Evolutionary conservation across 2,113 vertebrate genomes (phyloP).

Genomic region (Falcunculus frontatus): DNA sequence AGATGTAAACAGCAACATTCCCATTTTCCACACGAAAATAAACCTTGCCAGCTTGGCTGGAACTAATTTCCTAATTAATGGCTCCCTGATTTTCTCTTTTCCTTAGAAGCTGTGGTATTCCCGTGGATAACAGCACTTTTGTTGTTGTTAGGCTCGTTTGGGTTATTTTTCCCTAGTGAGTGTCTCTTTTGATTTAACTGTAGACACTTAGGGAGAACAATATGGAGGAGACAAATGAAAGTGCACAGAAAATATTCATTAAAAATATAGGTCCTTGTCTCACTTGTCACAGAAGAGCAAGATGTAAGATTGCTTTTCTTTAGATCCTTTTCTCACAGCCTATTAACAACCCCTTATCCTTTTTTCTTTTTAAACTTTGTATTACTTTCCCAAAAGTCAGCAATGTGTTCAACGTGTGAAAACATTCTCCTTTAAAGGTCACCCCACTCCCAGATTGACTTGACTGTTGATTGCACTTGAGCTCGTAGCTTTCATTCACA

Average conservation of each 20-base stretch:
- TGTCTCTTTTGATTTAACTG: slow-evolving; percentile 1
- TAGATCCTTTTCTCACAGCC: not conserved
- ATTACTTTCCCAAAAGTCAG: slow-evolving; percentile 16
- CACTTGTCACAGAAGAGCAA: not conserved
- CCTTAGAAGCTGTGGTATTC: not conserved
- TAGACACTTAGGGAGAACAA: not conserved
- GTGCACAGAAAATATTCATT: not conserved
- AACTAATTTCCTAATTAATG: slow-evolving; percentile 23
- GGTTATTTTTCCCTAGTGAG: not conserved
- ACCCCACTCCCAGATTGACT: not conserved
- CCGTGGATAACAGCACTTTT: not conserved
- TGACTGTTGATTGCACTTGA: slow-evolving; percentile 4
- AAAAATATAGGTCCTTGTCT: not conserved
- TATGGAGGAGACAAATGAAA: not conserved
- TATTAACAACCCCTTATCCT: not conserved
- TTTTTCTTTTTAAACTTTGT: not conserved
- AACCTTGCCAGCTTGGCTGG: not conserved
- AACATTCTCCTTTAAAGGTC: slow-evolving; percentile 27
- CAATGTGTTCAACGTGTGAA: not conserved
- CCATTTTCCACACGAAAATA: not conserved
- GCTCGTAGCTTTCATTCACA: not conserved
- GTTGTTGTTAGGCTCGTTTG: not conserved
- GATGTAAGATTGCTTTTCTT: not conserved
- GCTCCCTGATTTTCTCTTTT: not conserved
- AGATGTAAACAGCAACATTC: not conserved